These are phyloP conservation scores for Campylomormyrus numenius DNA, from an alignment of 2,113 vertebrate genomes.

Conservation along the genomic window DNA sequence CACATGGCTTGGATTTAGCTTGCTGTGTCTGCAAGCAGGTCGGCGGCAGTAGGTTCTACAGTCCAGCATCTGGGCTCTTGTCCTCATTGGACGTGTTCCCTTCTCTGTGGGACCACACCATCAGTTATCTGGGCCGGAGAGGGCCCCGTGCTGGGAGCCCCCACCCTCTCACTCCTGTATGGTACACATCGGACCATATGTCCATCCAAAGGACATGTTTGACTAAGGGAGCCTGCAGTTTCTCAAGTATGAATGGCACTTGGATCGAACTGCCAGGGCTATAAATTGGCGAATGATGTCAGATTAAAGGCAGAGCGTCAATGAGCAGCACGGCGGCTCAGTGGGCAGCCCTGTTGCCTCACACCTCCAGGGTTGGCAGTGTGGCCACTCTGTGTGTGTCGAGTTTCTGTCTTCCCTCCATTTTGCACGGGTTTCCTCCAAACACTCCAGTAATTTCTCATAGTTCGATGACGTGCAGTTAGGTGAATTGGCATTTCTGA, in stretches of 20 bases:
- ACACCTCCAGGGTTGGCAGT: neutral
- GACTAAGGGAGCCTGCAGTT: neutral
- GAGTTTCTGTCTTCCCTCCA: neutral
- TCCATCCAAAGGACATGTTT: neutral
- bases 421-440: neutral
- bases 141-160: neutral
- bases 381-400: neutral
- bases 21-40: neutral
- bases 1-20: neutral
- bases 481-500: neutral
- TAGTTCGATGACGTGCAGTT: neutral
- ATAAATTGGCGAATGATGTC: neutral
- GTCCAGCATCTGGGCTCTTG: neutral
- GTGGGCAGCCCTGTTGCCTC: neutral
- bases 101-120: neutral
- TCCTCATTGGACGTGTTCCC: neutral
- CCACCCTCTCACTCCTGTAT: neutral
- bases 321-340: neutral
- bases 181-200: neutral
- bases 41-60: neutral
- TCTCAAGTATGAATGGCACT: neutral
- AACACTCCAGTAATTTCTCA: neutral
- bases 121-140: neutral
- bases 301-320: neutral
- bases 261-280: neutral